Conservation (phyloP, 2,113 vertebrate genomes). For the Heterocephalus glaber region DNA sequence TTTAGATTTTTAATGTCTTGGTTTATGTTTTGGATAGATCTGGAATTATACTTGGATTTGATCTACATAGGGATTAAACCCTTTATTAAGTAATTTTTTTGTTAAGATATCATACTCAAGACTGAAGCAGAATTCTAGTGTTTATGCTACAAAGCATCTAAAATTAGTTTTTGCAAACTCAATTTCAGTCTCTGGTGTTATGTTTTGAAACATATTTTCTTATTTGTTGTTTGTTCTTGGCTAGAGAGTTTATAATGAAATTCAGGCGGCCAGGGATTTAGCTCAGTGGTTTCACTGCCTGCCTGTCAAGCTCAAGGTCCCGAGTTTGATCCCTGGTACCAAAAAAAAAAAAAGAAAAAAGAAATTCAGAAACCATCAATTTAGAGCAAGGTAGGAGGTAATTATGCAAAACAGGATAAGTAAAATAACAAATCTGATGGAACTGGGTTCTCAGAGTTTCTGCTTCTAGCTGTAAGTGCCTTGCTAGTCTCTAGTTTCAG, state of each 20-base stretch:
- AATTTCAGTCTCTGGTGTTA: neutral
- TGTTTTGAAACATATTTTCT: slow-evolving; percentile 11
- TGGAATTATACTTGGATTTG: slow-evolving; percentile 51
- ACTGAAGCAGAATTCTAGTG: neutral
- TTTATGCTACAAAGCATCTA: neutral
- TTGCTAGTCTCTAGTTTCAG: neutral
- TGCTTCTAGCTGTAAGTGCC: neutral
- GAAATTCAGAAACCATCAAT: slow-evolving; percentile 16
- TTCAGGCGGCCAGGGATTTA: too few relatives aligned
- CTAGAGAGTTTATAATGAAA: slow-evolving; percentile 34
- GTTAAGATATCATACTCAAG: neutral
- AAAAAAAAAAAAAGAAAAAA: too few relatives aligned
- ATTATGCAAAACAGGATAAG: neutral
- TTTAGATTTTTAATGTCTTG: slow-evolving; percentile 36
- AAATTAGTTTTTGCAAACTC: slow-evolving; percentile 40
- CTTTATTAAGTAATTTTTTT: slow-evolving; percentile 50
- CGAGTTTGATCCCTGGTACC: too few relatives aligned
- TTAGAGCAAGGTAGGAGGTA: neutral
- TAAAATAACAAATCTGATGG: neutral
- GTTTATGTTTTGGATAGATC: slow-evolving; percentile 47
- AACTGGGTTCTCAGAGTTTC: neutral
- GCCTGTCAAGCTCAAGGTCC: too few relatives aligned
- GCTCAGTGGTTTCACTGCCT: too few relatives aligned
- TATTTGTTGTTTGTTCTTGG: slow-evolving; percentile 52
- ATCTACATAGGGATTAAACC: neutral